These are phyloP conservation scores for Ptilodon capucinus DNA, from an alignment of 2,888 invertebrate genomes.

Conservation along the genomic window DNA sequence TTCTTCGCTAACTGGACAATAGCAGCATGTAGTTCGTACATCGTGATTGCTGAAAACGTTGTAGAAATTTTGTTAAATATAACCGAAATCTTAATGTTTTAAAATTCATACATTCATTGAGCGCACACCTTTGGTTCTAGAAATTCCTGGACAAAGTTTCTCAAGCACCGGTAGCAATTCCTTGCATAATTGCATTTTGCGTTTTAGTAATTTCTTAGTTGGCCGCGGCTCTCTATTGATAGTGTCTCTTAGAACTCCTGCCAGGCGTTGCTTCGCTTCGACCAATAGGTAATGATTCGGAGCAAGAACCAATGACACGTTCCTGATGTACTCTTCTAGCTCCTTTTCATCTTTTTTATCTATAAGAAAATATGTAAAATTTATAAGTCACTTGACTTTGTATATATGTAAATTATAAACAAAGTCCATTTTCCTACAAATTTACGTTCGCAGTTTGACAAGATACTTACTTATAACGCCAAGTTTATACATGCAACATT, in stretches of 20 bases:
- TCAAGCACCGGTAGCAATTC: constrained; percentile 85
- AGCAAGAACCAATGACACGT: constrained; percentile 82
- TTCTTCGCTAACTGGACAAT: constrained; percentile 85
- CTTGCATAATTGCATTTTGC: constrained; percentile 86
- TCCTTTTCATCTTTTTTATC: constrained; percentile 74
- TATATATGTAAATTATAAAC: not conserved
- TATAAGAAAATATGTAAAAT: constrained; percentile 27
- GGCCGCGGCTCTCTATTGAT: constrained; percentile 76
- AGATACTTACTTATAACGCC: constrained; percentile 64
- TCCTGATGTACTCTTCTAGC: constrained; percentile 76
- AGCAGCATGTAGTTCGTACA: constrained; percentile 89
- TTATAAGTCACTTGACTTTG: not conserved
- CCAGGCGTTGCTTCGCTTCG: constrained; percentile 87
- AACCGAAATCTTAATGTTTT: too few relatives aligned
- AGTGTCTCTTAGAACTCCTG: constrained; percentile 80
- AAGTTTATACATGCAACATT: constrained; percentile 66
- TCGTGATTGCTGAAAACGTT: constrained; percentile 85
- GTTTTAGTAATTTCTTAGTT: constrained; percentile 79
- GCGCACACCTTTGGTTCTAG: constrained; percentile 84
- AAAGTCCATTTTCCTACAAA: too few relatives aligned
- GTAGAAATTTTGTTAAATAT: too few relatives aligned
- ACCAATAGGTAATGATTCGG: constrained; percentile 86
- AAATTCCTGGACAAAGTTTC: constrained; percentile 87
- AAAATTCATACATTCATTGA: not conserved
- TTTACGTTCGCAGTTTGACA: not conserved